These are phyloP conservation scores for Drosophila meridiana DNA, from an alignment of 2,888 invertebrate species.

Conservation along the genomic window DNA sequence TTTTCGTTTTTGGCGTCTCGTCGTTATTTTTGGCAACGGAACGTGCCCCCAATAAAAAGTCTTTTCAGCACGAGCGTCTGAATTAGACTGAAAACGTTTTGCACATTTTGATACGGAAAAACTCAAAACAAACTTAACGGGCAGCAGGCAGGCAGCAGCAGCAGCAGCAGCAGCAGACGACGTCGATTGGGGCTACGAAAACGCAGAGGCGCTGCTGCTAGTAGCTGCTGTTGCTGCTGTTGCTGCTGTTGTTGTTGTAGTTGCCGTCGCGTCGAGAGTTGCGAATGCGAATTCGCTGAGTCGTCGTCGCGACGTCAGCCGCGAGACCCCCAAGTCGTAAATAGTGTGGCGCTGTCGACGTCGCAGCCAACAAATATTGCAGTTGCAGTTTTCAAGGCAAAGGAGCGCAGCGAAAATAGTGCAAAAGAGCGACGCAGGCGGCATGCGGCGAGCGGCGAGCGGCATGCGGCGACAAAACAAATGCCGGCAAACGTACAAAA, in stretches of 20 bases:
- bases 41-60: slow-evolving; percentile 82
- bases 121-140: slow-evolving; percentile 82
- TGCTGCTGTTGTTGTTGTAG: slow-evolving; percentile 30
- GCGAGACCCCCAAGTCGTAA: slow-evolving; percentile 55
- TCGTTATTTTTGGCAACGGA: slow-evolving; percentile 61
- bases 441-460: slow-evolving; percentile 3
- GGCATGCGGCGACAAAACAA: slow-evolving; percentile 48
- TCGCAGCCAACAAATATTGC: slow-evolving; percentile 51
- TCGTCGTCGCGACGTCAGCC: slow-evolving; percentile 55
- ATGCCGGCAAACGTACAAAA: slow-evolving; percentile 68
- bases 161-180: slow-evolving; percentile 55
- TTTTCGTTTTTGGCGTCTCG: slow-evolving; percentile 26
- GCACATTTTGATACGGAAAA: slow-evolving; percentile 85
- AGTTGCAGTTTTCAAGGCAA: slow-evolving; percentile 63
- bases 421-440: slow-evolving; percentile 45
- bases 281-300: slow-evolving; percentile 77
- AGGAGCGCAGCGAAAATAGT: slow-evolving; percentile 45
- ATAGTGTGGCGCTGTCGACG: slow-evolving; percentile 54
- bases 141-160: slow-evolving; percentile 7
- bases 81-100: slow-evolving; percentile 85
- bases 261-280: slow-evolving; percentile 52
- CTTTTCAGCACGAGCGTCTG: slow-evolving; percentile 85
- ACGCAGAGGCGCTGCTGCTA: slow-evolving; percentile 44
- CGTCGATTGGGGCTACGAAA: slow-evolving; percentile 65
- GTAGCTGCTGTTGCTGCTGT: slow-evolving; percentile 36